These are phyloP conservation scores for Girardia tigrina DNA, from an alignment of 2,888 invertebrate species.

Conservation along the genomic window DNA sequence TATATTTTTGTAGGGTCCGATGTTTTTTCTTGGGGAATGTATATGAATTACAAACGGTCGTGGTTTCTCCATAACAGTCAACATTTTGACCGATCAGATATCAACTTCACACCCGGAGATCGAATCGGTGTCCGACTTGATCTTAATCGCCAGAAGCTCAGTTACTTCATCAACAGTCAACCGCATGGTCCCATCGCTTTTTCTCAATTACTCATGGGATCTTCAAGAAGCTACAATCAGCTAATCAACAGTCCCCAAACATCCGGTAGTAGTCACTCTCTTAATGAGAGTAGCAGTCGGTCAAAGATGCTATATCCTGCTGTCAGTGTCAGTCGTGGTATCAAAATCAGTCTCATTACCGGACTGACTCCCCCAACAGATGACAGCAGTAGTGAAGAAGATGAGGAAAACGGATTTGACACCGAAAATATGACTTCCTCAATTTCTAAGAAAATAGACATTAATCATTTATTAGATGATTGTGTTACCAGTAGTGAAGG, in stretches of 20 bases:
- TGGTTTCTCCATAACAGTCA: slow-evolving; percentile 25
- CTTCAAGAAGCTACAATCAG: not conserved
- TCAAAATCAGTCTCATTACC: not conserved
- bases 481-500: not conserved
- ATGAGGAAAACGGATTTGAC: not conserved
- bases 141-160: not conserved
- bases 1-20: not conserved
- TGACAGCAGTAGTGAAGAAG: slow-evolving; percentile 6
- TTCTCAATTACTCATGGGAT: not conserved
- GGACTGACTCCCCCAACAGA: slow-evolving; percentile 13
- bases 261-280: not conserved
- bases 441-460: slow-evolving; percentile 1
- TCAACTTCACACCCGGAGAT: not conserved
- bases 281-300: not conserved
- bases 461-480: not conserved
- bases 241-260: not conserved
- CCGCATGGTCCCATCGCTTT: slow-evolving; percentile 27
- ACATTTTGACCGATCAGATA: slow-evolving; percentile 7
- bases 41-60: not conserved
- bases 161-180: slow-evolving; percentile 7
- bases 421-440: not conserved
- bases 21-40: not conserved
- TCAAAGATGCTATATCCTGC: slow-evolving; percentile 16
- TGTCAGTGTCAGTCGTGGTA: not conserved
- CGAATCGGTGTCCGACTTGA: slow-evolving; percentile 27